These are phyloP conservation scores for Mesembrinibis cayennensis DNA, from an alignment of 2,113 vertebrate species.

Conservation along the genomic window DNA sequence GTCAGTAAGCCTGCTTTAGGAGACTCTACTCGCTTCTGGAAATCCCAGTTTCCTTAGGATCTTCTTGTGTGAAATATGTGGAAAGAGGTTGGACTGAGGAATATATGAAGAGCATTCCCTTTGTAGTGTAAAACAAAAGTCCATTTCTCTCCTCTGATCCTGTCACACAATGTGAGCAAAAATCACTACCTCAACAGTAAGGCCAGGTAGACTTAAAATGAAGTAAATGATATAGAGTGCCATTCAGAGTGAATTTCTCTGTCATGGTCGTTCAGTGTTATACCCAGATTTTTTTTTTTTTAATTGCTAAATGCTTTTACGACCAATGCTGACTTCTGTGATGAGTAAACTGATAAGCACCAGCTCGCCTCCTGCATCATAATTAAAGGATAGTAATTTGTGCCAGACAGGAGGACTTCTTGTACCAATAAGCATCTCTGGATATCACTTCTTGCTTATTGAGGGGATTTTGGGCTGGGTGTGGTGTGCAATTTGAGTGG, in stretches of 20 bases:
- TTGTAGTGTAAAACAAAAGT: neutral
- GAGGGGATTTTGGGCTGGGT: neutral
- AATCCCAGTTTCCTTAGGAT: neutral
- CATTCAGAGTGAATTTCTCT: neutral
- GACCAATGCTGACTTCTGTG: neutral
- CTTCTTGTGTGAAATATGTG: neutral
- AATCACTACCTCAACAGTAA: neutral
- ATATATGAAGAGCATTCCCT: neutral
- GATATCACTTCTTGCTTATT: neutral
- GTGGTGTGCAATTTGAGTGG: neutral
- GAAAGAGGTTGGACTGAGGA: neutral
- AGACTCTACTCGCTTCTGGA: neutral
- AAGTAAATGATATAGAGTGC: neutral
- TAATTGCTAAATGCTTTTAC: neutral
- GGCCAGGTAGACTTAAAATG: neutral
- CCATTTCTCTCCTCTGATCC: neutral
- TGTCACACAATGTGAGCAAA: neutral
- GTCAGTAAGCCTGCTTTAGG: neutral
- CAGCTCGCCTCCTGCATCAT: neutral
- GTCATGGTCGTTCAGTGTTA: neutral
- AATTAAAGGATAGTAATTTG: neutral
- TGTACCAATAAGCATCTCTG: neutral
- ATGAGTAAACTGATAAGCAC: neutral
- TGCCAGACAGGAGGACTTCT: neutral
- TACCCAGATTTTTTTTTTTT: neutral